Evolutionary conservation across 1,140 invertebrate genomes (phyloP), one percentile per base, ranked within the genome.

Genomic region (Meloidogyne floridensis): DNA sequence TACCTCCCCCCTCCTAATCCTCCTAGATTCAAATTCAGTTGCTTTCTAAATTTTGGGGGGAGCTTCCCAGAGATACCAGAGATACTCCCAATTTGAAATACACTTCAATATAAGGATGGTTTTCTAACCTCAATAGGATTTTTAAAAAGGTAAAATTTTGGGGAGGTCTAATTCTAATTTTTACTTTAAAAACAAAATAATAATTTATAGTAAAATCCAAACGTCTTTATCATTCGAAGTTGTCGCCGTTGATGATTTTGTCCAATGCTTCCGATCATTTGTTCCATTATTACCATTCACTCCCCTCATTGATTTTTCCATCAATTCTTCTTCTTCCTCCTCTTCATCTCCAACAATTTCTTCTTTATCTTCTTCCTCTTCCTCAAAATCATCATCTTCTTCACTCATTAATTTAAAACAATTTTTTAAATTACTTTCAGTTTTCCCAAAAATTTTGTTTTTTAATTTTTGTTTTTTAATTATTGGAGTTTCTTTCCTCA

Each of bases 401-500:
- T 65, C 59, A n/a, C 59, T 65, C 59, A 65, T 65, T 7, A 65
- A 65, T 65, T 65, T 65, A 65, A 65, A 65, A 65, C 15, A 65
- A n/a, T 6, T 65, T 65, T 18, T n/a, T 65, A 65, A 18, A 65
- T 65, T 65, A 15, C n/a, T 65, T n/a, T 65, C 59, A n/a, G 59
- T n/a, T 15, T 6, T 65, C n/a, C 7, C 59, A 65, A 65, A 7
- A 32, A 32, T 32, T 32, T 32, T 6, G 15, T 65, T 65, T 65
- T 65, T 7, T n/a, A 65, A n/a, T 18, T 65, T 65, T n/a, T 65
- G 15, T 65, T 65, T 65, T 54, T 54, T 54, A 54, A 54, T 54
- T n/a, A 65, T 65, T 65, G 59, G 59, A n/a, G 59, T 65, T n/a
- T 65, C 59, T n/a, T 8, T 65, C 32, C 32, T 32, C 7, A 65